Conservation (phyloP, 2,113 vertebrate species). For the Ptyas mucosa region DNA sequence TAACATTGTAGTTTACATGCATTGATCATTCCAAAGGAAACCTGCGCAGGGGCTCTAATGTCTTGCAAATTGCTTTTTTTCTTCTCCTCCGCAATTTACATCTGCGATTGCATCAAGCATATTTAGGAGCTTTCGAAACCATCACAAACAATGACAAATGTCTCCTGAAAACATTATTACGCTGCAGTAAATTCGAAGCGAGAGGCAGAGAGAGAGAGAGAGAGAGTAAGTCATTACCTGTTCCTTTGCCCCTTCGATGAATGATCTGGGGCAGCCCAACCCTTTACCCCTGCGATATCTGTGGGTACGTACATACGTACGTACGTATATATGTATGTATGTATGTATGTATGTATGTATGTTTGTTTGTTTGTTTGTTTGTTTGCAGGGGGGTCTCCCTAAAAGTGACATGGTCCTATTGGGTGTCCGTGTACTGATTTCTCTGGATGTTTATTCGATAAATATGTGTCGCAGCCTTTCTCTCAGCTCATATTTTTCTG, state of each 20-base stretch:
- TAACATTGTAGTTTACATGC: slow-evolving; percentile 59
- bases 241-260: neutral
- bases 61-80: slow-evolving; percentile 67
- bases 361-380: neutral
- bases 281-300: neutral
- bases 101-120: slow-evolving; percentile 61
- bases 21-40: slow-evolving; percentile 66
- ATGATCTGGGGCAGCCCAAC: fast-evolving
- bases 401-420: neutral
- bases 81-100: slow-evolving; percentile 67
- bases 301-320: neutral
- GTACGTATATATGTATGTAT: too few species aligned
- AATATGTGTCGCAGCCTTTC: neutral
- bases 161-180: slow-evolving; percentile 51
- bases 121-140: slow-evolving; percentile 67
- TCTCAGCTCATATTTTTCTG: neutral
- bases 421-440: neutral
- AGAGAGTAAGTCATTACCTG: slow-evolving; percentile 14
- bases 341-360: too few species aligned
- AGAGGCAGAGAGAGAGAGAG: slow-evolving; percentile 11
- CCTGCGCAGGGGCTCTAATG: slow-evolving; percentile 67
- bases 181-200: slow-evolving; percentile 56
- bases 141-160: slow-evolving; percentile 67
- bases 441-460: neutral
- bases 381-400: neutral